Evolutionary conservation across 1,140 invertebrate species (phyloP).

Genomic region (Araneus ventricosus): DNA sequence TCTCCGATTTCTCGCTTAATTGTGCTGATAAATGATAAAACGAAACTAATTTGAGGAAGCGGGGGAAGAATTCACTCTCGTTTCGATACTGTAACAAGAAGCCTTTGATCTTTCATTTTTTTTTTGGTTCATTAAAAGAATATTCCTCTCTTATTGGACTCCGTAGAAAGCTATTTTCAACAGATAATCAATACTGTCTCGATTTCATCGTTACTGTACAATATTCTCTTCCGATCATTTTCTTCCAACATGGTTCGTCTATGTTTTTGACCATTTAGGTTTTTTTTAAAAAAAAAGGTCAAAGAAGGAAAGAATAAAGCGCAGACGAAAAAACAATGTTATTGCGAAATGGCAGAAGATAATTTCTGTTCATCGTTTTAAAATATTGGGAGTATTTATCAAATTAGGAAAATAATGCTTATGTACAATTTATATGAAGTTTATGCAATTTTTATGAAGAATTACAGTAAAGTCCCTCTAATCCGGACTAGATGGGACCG

Average conservation of each 20-base stretch:
- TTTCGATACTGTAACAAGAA: neutral
- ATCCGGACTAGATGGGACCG: no score
- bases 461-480: no score
- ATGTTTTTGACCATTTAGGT: no score
- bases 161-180: neutral
- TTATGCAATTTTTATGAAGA: no score
- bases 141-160: neutral
- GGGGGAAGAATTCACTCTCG: neutral
- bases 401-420: no score
- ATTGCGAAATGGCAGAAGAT: no score
- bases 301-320: no score
- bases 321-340: no score
- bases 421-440: no score
- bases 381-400: no score
- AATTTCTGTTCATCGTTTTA: no score
- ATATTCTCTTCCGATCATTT: neutral
- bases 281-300: no score
- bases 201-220: neutral
- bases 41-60: neutral
- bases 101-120: neutral
- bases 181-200: constrained; percentile 24
- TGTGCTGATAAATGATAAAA: neutral
- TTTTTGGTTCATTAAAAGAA: neutral
- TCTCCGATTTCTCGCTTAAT: neutral
- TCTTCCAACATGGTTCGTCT: neutral